phyloP scores from a whole-genome alignment of 1,140 invertebrate species.

The Polypedilum pembai region DNA sequence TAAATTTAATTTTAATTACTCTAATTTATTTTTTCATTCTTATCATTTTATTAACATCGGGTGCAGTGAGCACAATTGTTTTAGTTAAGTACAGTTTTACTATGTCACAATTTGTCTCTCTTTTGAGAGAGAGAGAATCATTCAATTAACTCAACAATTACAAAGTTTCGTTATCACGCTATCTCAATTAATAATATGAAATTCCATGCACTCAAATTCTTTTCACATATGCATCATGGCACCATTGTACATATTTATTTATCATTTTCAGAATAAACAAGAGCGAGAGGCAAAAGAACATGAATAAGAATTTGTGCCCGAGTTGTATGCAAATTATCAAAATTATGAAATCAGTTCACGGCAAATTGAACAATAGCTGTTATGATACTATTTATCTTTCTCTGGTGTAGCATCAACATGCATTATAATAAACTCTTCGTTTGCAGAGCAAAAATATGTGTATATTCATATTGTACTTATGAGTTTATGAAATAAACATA shows the following conservation, averaged over 20 bases:
- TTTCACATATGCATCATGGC: neutral
- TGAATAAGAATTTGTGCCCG: neutral
- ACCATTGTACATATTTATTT: too few relatives aligned
- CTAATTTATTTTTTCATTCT: neutral
- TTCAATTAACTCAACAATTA: neutral
- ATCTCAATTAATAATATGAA: conserved; percentile 24
- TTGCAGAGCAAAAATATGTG: neutral
- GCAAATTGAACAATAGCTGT: conserved; percentile 23
- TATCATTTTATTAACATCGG: neutral
- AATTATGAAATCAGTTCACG: conserved; percentile 27
- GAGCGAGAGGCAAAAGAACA: neutral
- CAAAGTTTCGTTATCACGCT: conserved; percentile 5
- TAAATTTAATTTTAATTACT: neutral
- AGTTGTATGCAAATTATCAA: conserved; percentile 21
- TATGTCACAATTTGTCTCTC: neutral
- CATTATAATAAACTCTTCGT: neutral
- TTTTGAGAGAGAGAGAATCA: neutral
- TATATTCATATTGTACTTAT: neutral
- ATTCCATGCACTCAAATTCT: neutral
- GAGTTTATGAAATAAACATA: neutral
- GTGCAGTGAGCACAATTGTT: neutral
- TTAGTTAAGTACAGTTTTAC: neutral
- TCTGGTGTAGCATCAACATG: neutral
- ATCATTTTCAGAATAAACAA: neutral
- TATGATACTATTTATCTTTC: conserved; percentile 6